Evolutionary conservation across 2,888 invertebrate species (phyloP), one percentile per base, ranked within the genome.

Genomic region (Patella depressa): DNA sequence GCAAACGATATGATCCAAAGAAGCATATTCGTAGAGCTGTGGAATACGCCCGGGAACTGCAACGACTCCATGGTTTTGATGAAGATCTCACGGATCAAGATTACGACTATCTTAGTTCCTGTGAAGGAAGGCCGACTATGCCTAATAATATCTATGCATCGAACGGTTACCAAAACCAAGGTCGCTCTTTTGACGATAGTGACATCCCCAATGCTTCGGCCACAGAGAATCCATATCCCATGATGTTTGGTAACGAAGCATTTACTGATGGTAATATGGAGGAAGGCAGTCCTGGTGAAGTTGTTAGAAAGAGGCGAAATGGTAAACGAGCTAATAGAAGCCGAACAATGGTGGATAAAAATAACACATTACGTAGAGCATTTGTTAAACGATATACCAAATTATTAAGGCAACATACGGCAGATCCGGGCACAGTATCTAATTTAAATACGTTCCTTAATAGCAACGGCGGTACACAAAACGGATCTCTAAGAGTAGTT

Each of bases 361-460:
- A 87, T 79, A 88, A 87, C 77, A 88, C 88, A 1, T 82, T 88
- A 70, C 78, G 88, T n/a, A 83, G 86, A 11, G 88, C 86, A n/a
- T 88, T 88, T 71, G 88, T 87, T 34, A 83, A 84, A 72, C 80
- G 88, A 11, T 88, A 88, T 79, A 87, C 82, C 29, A 80, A 80
- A 71, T 78, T 85, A 72, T 70, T 85, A 71, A 78, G 83, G n/a
- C 82, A 82, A 69, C 84, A 85, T 59, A 80, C 83, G 1, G 78
- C 81, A 7, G 84, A 83, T 53, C 81, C 79, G 4, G 81, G 80
- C 17, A 77, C 78, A 54, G 82, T 82, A 9, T 73, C 81, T 59
- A 71, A 76, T 73, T 53, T 73, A 74, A 76, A 76, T 76, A 19
- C 65, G 29, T 73, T 73, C 73, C 19, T 73, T 69, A 73, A 74